Percentiles rank a stretch among this genome's conserved stretches.
Evolutionary conservation across 2,113 vertebrate species (phyloP).

Genomic region (Paramormyrops kingsleyae): DNA sequence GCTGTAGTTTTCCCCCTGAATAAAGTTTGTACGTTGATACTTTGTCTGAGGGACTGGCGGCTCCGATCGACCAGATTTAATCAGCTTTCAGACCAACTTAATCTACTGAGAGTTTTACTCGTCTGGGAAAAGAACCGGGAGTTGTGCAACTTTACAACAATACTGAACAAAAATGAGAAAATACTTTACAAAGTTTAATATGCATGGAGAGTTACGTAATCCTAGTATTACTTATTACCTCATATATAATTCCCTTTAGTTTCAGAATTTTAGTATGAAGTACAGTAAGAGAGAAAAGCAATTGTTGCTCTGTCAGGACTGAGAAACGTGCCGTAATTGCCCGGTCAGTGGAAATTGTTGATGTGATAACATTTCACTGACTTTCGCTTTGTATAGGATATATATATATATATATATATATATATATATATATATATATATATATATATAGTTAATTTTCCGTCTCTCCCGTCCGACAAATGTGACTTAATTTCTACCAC

Average conservation of each 20-base stretch:
- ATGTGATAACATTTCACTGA: background rate
- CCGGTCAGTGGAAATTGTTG: background rate
- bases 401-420: background rate
- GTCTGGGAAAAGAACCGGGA: background rate
- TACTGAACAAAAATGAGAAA: background rate
- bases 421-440: background rate
- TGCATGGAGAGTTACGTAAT: background rate
- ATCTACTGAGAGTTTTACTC: slow-evolving; percentile 13
- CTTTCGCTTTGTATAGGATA: background rate
- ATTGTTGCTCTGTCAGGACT: background rate
- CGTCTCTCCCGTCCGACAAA: background rate
- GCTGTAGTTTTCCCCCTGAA: background rate
- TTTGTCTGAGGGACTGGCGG: background rate
- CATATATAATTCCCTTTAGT: background rate
- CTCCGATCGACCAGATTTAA: background rate
- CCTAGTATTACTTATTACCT: background rate
- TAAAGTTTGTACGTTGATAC: slow-evolving; percentile 1
- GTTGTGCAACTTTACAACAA: background rate
- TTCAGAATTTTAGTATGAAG: background rate
- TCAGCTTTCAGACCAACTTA: slow-evolving; percentile 22
- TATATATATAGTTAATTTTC: background rate
- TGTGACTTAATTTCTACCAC: background rate
- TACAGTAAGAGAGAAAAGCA: background rate
- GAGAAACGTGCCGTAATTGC: background rate
- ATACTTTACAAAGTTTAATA: background rate